Conservation (phyloP, 1,140 invertebrate species). For the Drosophila sucinea region DNA sequence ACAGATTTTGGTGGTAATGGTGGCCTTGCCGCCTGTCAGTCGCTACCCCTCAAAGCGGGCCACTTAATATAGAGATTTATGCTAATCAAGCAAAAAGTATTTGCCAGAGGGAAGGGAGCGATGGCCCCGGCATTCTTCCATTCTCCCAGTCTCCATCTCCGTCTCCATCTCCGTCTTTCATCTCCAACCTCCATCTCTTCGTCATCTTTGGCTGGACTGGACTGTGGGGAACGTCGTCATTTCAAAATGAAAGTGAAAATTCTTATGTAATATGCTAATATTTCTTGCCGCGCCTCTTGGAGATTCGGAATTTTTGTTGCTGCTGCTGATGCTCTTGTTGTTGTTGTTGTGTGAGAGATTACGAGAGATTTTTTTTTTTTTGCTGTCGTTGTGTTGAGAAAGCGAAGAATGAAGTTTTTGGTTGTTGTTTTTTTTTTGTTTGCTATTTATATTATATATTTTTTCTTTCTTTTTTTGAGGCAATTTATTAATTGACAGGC, state of each 20-base stretch:
- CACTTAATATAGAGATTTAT: constrained; percentile 67
- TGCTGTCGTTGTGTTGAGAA: constrained; percentile 29
- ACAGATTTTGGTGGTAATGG: constrained; percentile 19
- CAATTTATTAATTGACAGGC: constrained; percentile 5
- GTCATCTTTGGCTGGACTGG: constrained; percentile 8
- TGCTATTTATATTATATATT: background rate
- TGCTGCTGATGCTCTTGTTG: constrained; percentile 3
- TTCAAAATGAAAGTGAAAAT: constrained; percentile 61
- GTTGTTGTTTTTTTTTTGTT: constrained; percentile 29
- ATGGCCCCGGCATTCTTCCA: constrained; percentile 15
- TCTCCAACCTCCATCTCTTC: constrained; percentile 4
- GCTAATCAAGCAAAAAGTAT: constrained; percentile 63
- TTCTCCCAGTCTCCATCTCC: background rate
- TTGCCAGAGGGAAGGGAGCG: constrained; percentile 30
- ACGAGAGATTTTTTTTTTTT: constrained; percentile 46
- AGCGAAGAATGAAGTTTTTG: constrained; percentile 20
- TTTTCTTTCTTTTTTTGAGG: constrained; percentile 17
- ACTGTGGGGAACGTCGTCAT: constrained; percentile 21
- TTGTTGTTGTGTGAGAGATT: constrained; percentile 31
- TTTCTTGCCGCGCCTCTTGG: constrained; percentile 46
- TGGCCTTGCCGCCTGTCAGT: constrained; percentile 51
- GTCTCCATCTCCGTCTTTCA: background rate
- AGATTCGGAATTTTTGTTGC: constrained; percentile 33
- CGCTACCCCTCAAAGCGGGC: constrained; percentile 15
- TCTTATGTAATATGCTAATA: constrained; percentile 67